phyloP scores from a whole-genome alignment of 2,888 invertebrate species.

The Liopterus haemorrhoidalis region DNA sequence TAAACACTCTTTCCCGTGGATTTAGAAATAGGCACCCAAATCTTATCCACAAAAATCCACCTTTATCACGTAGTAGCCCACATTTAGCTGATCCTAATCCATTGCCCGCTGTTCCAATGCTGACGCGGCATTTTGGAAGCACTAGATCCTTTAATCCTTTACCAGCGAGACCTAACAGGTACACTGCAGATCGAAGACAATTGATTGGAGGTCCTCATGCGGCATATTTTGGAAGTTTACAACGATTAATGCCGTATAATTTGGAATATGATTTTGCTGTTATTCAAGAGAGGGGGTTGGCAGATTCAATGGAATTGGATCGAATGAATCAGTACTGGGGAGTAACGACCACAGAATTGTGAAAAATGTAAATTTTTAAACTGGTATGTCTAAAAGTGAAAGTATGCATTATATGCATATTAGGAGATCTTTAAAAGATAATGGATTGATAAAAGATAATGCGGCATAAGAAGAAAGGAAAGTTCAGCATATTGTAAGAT shows the following conservation, averaged over 20 bases:
- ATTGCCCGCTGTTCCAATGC: conserved; percentile 47
- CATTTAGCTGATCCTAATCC: conserved; percentile 52
- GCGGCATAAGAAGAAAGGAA: too few species aligned
- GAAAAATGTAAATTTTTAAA: conserved; percentile 39
- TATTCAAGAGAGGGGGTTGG: conserved; percentile 68
- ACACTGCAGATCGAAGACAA: conserved; percentile 55
- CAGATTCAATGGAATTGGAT: conserved; percentile 74
- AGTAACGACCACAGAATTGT: conserved; percentile 80
- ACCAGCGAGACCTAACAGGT: conserved; percentile 52
- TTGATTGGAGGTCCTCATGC: conserved; percentile 73
- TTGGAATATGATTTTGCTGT: conserved; percentile 79
- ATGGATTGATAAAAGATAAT: too few species aligned
- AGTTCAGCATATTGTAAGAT: too few species aligned
- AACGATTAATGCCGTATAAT: conserved; percentile 76
- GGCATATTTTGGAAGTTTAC: conserved; percentile 80
- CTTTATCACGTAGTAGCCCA: conserved; percentile 66
- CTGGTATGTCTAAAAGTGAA: too few species aligned
- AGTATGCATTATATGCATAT: too few species aligned
- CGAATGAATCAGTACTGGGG: conserved; percentile 90
- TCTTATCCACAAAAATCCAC: conserved; percentile 53
- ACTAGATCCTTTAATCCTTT: conserved; percentile 69
- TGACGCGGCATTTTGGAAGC: conserved; percentile 73
- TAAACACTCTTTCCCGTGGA: conserved; percentile 69
- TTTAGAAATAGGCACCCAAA: conserved; percentile 51
- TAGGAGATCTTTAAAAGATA: too few species aligned